Base-by-base conservation (phyloP, 2,888 invertebrate species). In the Mylabris sibirica region DNA sequence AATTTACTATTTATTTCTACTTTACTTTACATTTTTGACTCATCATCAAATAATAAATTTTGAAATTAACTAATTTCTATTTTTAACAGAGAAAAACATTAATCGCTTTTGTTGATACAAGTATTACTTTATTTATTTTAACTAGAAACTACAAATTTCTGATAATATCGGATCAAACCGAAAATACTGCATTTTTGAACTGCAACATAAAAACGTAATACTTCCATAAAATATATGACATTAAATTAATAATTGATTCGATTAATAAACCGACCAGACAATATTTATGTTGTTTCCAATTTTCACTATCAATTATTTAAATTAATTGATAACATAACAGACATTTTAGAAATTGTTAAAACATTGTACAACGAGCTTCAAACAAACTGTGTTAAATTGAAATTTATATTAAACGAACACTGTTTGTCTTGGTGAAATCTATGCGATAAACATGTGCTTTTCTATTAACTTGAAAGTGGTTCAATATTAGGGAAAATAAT, bases 71-170 rank as follows among this genome's bases (percentile, higher is more conserved):
- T 11, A 53, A 53, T 22, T 20, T 5, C 24, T 14, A 57, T 57
- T 57, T 57, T 57, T 57, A 24, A 49, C 20, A 9, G 4, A 17
- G n/a, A 5, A 44, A 11, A 38, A 12, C 20, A 49, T 8, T 17
- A 49, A 20, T 49, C 41, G n/a, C n/a, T 41, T 41, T 41, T 53
- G 22, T 17, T 53, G 53, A 53, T 53, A n/a, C n/a, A n/a, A n/a
- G n/a, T n/a, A 11, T 20, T 11, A n/a, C 14, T 24, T 12, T 57
- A 57, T 57, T 57, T 57, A 57, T 57, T 57, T 57, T 26, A 6
- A 6, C 22, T 26, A 5, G 57, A 57, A 24, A 24, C 24, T 24
- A 14, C 0, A 24, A 11, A 12, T 57, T 24, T 3, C 5, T 5
- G 8, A 14, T 26, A 9, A 57, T 57, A 4, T 26, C 4, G 5